phyloP scores from a whole-genome alignment of 1,140 invertebrate species.

The Sarcophaga peregrina region DNA sequence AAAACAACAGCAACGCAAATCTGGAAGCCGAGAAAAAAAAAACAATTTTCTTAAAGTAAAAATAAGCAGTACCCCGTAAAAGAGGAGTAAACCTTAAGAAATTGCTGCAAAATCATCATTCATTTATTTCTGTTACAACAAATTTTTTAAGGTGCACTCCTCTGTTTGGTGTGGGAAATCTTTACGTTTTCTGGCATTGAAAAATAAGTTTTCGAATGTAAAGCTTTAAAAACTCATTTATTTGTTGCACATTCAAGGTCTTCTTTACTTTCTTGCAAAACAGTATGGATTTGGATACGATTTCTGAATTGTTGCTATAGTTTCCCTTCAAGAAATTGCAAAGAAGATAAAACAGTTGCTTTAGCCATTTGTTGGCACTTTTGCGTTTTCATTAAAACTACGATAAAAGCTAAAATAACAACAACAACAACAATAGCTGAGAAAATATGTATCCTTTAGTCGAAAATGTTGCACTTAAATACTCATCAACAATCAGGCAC shows the following conservation, averaged over 20 bases:
- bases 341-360: slow-evolving; percentile 4
- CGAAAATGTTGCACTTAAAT: slow-evolving; percentile 8
- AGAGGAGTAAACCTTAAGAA: not conserved
- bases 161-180: not conserved
- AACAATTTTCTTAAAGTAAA: not conserved
- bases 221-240: slow-evolving; percentile 37
- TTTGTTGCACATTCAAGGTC: slow-evolving; percentile 38
- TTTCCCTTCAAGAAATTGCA: not conserved
- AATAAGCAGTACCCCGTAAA: not conserved
- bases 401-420: slow-evolving; percentile 3
- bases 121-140: not conserved
- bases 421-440: not conserved
- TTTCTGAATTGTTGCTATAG: not conserved
- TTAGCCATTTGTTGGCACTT: slow-evolving; percentile 20
- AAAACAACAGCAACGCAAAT: slow-evolving; percentile 17
- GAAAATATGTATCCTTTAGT: not conserved
- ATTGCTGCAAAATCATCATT: no score
- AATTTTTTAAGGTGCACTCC: not conserved
- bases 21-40: not conserved
- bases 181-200: slow-evolving; percentile 20
- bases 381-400: slow-evolving; percentile 20
- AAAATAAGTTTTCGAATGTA: slow-evolving; percentile 32
- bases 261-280: not conserved
- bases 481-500: not conserved
- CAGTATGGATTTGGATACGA: not conserved